Conservation (phyloP, 2,113 vertebrate genomes). For the Gobiocypris rarus region DNA sequence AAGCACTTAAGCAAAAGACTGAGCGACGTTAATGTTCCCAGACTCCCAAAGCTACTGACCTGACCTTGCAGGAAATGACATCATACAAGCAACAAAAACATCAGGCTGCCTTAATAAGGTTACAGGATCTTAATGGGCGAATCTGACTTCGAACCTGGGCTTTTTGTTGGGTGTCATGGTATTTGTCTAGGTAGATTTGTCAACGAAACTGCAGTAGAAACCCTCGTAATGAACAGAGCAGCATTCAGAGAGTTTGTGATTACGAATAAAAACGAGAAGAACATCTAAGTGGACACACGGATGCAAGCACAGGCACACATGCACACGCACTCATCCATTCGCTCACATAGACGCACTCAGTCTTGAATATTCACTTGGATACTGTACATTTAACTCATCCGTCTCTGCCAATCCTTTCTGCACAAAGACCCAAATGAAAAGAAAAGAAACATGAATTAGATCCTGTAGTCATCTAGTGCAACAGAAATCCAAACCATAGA, state of each 20-base stretch:
- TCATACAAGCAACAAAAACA: conserved; percentile 44
- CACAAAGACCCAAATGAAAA: conserved; percentile 70
- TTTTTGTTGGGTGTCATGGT: conserved; percentile 16
- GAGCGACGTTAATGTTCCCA: conserved; percentile 3
- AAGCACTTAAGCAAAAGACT: conserved; percentile 6
- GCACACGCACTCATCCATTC: conserved; percentile 46
- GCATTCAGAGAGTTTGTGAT: conserved; percentile 54
- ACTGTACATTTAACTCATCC: conserved; percentile 56
- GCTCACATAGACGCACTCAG: conserved; percentile 50
- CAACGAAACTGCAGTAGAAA: conserved; percentile 28
- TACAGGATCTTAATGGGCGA: conserved; percentile 44
- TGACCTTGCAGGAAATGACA: conserved; percentile 47
- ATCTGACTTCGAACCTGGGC: conserved; percentile 29
- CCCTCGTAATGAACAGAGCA: conserved; percentile 52
- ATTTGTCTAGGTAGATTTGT: conserved; percentile 36
- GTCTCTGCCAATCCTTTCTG: conserved; percentile 62
- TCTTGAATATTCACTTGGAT: conserved; percentile 40
- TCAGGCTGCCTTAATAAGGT: conserved; percentile 59
- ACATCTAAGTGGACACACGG: conserved; percentile 47
- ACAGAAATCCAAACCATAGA: conserved; percentile 92
- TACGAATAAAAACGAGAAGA: conserved; percentile 42
- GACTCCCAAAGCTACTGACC: conserved; percentile 17
- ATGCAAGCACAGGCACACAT: conserved; percentile 56
- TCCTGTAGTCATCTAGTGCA: conserved; percentile 93
- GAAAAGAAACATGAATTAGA: conserved; percentile 80